These are phyloP conservation scores for Neodiprion virginianus DNA, from an alignment of 1,140 invertebrate genomes.

Conservation along the genomic window DNA sequence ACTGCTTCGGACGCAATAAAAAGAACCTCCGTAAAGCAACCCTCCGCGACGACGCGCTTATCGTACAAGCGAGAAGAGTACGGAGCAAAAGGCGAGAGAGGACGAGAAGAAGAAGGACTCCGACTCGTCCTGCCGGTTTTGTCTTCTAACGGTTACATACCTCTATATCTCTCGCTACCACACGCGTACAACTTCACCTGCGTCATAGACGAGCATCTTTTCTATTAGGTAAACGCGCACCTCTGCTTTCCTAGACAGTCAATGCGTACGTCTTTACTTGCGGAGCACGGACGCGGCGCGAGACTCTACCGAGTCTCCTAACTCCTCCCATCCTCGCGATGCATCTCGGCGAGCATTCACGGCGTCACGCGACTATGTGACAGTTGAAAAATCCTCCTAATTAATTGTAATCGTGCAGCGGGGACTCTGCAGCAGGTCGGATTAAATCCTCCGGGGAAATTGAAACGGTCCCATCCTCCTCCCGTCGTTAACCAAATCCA, in stretches of 20 bases:
- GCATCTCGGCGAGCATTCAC: no score
- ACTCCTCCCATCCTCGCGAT: no score
- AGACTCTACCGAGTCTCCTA: no score
- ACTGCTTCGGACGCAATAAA: neutral
- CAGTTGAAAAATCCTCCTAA: conserved; percentile 7
- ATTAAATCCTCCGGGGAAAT: neutral
- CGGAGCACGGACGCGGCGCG: no score
- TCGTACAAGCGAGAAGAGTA: neutral
- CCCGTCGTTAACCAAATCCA: neutral
- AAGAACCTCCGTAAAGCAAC: neutral
- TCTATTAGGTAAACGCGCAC: no score
- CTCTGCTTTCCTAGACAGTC: no score
- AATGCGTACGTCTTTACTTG: no score
- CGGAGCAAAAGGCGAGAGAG: neutral
- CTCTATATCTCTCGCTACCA: no score
- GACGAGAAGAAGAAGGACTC: neutral
- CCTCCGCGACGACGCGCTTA: neutral
- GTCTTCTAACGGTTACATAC: neutral
- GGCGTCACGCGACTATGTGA: neutral
- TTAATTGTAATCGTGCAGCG: neutral
- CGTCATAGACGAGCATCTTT: no score
- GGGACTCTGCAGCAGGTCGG: neutral
- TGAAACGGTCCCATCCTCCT: neutral
- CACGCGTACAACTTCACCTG: neutral
- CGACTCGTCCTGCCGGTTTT: neutral